phyloP scores from a whole-genome alignment of 2,888 invertebrate species.

The Disparrhopalites patrizii region DNA sequence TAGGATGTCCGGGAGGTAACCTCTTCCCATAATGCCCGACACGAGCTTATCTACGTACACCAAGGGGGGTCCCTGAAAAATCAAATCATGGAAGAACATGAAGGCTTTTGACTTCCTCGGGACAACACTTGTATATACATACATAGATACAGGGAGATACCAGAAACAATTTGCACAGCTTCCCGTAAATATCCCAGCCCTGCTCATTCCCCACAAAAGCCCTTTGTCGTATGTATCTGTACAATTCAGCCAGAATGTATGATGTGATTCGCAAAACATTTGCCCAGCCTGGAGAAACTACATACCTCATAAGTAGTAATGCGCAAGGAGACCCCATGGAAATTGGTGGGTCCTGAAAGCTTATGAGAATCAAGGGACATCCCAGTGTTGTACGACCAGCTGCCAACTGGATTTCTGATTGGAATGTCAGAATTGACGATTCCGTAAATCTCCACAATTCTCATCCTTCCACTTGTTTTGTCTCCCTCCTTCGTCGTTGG shows the following conservation, averaged over 20 bases:
- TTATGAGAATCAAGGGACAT: constrained; percentile 28
- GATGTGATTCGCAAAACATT: no score
- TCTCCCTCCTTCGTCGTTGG: not conserved
- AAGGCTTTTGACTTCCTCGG: no score
- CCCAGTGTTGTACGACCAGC: constrained; percentile 31
- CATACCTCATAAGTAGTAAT: constrained; percentile 41
- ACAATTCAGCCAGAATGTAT: no score
- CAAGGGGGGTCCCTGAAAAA: constrained; percentile 41
- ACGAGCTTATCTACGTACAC: constrained; percentile 30
- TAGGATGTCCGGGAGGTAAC: constrained; percentile 45
- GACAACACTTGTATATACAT: no score
- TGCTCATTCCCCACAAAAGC: no score
- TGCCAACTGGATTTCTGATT: constrained; percentile 32
- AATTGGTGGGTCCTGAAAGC: constrained; percentile 29
- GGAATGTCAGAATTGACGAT: constrained; percentile 32
- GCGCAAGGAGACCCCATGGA: constrained; percentile 35
- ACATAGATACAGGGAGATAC: no score
- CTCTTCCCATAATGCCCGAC: constrained; percentile 16
- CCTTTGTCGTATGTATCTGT: no score
- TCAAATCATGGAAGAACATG: no score
- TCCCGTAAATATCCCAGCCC: no score
- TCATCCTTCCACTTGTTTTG: not conserved
- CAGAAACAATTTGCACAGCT: no score
- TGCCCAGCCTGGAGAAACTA: no score
- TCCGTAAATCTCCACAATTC: constrained; percentile 40